Percentiles rank a stretch among this genome's conserved stretches.
Evolutionary conservation across 2,797 vertebrate genomes (phyloP).

Genomic region (Poeciliopsis paucimaculata): DNA sequence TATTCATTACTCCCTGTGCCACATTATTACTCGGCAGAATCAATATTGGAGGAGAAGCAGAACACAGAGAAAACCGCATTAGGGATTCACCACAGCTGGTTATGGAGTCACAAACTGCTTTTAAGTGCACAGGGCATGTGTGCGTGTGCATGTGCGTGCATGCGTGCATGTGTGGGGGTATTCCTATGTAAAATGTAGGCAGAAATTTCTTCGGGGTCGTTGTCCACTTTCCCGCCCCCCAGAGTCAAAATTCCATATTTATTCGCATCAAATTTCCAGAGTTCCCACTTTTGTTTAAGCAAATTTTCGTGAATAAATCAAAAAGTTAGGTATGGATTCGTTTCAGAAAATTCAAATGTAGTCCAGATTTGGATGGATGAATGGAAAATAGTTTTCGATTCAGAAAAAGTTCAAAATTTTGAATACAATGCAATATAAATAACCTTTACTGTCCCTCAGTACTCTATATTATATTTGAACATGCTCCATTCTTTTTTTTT

Average conservation of each 20-base stretch:
- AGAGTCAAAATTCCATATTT: not conserved
- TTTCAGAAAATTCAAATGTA: not conserved
- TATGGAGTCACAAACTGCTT: constrained; percentile 75
- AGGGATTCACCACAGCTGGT: constrained; percentile 63
- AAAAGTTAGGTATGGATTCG: not conserved
- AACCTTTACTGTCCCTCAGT: not conserved
- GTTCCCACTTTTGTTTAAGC: not conserved
- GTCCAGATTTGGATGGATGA: not conserved
- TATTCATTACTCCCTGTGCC: constrained; percentile 76
- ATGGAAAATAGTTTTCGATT: not conserved
- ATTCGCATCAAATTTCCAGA: not conserved
- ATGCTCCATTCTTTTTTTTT: not conserved
- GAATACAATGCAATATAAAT: not conserved
- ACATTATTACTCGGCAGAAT: constrained; percentile 76
- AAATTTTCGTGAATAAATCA: not conserved
- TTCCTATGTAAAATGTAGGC: not conserved
- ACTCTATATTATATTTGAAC: not conserved
- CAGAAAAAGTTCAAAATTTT: not conserved
- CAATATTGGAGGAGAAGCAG: constrained; percentile 68
- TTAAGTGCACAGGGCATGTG: constrained; percentile 56
- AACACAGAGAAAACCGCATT: constrained; percentile 67
- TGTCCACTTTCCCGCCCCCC: not conserved
- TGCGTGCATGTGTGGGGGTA: constrained; percentile 8
- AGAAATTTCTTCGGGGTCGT: not conserved
- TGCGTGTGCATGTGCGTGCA: not conserved